Conservation (phyloP, 2,888 invertebrate genomes). For the Acleris holmiana region DNA sequence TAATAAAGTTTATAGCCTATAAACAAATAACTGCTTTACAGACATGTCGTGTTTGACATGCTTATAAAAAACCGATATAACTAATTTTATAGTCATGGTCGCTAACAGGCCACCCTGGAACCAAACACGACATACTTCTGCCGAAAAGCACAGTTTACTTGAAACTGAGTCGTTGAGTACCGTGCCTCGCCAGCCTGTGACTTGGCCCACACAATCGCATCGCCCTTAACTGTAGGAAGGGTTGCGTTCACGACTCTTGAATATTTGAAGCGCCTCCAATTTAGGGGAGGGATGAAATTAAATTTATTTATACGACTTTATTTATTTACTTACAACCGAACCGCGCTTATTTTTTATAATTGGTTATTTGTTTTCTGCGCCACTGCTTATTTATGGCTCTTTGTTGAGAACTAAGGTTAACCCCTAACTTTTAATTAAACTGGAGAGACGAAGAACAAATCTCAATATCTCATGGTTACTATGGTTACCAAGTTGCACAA, state of each 20-base stretch:
- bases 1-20: no score
- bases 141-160: no score
- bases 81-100: no score
- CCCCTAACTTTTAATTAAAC: slow-evolving; percentile 30
- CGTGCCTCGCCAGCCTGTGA: slow-evolving; percentile 29
- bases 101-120: no score
- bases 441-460: slow-evolving; percentile 24
- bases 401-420: slow-evolving; percentile 9
- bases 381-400: slow-evolving; percentile 31
- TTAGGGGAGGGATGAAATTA: slow-evolving; percentile 79
- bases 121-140: no score
- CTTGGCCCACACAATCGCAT: slow-evolving; percentile 56
- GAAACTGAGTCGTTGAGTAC: background rate
- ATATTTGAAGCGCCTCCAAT: slow-evolving; percentile 82
- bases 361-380: slow-evolving; percentile 50
- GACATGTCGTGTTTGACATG: no score
- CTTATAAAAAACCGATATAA: no score
- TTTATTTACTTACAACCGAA: slow-evolving; percentile 70
- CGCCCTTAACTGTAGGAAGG: slow-evolving; percentile 77
- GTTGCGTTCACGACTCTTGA: slow-evolving; percentile 82
- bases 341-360: slow-evolving; percentile 57
- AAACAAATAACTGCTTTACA: no score
- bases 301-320: slow-evolving; percentile 81
- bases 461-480: slow-evolving; percentile 48
- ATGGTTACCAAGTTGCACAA: slow-evolving; percentile 45